Base-by-base conservation (phyloP, 2,888 invertebrate species). In the Dione juno region DNA sequence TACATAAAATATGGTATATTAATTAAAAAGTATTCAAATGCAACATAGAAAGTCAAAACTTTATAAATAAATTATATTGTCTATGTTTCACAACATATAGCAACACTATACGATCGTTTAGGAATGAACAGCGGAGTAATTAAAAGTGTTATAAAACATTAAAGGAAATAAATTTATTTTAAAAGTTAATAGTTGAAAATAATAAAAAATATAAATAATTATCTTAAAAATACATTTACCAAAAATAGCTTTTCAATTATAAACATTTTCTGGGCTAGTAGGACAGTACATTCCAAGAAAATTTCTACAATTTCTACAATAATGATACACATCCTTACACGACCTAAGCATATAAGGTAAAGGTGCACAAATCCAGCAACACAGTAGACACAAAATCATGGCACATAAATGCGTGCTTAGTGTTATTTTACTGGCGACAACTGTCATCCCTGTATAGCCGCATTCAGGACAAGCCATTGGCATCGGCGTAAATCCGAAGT, bases 271-370 rank as follows among this genome's bases (percentile, higher is more conserved):
- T 48, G 89, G 87, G 75, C 85, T 90, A 9, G 90, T 89, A 3
- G 92, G 92, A 76, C 89, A 87, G 76, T 93, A 93, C 85, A 89
- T 86, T 11, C 92, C 92, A 68, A 93, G 81, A 75, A 83, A 89
- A 61, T 77, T 81, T 70, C 89, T 86, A 77, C 92, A 93, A 77
- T 88, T 90, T 77, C 87, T 83, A 75, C 92, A 93, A 78, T 91
- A 89, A 81, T 93, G 92, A 76, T 91, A 88, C 0, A 93, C 92
- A 74, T 92, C 88, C 78, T 92, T 92, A 79, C 92, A 93, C n/a
- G 92, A 92, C 52, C 84, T 82, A 61, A 92, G 75, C 48, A 93
- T 75, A 69, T 93, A 93, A 0, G 92, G 92, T 63, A 93, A 77
- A 0, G 92, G 92, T 1, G 84, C 90, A 79, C 92, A 93, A 66